These are phyloP conservation scores for Meandrusa payeni DNA, from an alignment of 2,888 invertebrate species.

Conservation along the genomic window DNA sequence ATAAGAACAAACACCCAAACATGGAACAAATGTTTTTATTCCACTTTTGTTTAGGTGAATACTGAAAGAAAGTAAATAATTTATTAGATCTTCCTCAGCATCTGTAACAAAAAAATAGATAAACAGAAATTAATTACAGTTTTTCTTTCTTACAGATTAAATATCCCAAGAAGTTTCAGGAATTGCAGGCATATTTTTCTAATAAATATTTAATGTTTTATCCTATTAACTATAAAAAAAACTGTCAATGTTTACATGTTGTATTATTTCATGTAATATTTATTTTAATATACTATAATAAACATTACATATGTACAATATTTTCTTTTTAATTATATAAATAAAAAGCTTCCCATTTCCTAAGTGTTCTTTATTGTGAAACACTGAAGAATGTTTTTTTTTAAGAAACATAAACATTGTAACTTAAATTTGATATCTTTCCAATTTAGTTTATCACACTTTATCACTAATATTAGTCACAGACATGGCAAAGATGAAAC, in stretches of 20 bases:
- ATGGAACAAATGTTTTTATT: slow-evolving; percentile 39
- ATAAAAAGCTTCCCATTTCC: slow-evolving; percentile 64
- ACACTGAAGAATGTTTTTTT: slow-evolving; percentile 39
- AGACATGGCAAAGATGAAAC: slow-evolving; percentile 75
- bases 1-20: slow-evolving; percentile 68
- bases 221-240: slow-evolving; percentile 31
- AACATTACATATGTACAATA: slow-evolving; percentile 36
- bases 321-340: slow-evolving; percentile 40
- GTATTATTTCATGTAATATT: slow-evolving; percentile 46
- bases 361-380: slow-evolving; percentile 60
- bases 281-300: slow-evolving; percentile 44
- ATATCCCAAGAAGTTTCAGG: slow-evolving; percentile 42
- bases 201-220: slow-evolving; percentile 23
- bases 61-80: slow-evolving; percentile 54
- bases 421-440: slow-evolving; percentile 24
- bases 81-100: slow-evolving; percentile 71
- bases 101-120: slow-evolving; percentile 76
- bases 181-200: slow-evolving; percentile 31
- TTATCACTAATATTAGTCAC: slow-evolving; percentile 46
- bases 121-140: slow-evolving; percentile 59
- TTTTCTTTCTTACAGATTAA: slow-evolving; percentile 67
- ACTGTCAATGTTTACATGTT: slow-evolving; percentile 45
- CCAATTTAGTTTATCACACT: slow-evolving; percentile 40
- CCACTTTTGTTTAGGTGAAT: slow-evolving; percentile 52
- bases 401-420: slow-evolving; percentile 22